Base-by-base conservation (phyloP, 2,888 invertebrate genomes). In the Archips crataeganus region DNA sequence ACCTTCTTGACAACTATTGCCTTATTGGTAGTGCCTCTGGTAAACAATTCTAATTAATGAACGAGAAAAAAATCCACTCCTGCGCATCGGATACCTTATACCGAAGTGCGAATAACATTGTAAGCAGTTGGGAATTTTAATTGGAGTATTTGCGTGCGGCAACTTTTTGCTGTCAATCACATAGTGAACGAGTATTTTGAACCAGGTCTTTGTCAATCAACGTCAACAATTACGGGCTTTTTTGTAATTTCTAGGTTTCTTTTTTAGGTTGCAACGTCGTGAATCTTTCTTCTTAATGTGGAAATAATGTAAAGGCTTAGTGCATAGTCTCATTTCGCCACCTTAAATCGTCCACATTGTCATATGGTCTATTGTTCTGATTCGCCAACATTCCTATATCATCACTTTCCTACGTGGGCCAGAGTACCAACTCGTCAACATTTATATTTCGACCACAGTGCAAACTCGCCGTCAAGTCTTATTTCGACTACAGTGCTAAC, bases 91-190 rank as follows among this genome's bases (percentile, higher is more conserved):
- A 63, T 62, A 57, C 73, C 73, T 64, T 73, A 73, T 60, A 9
- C 15, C 15, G 73, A 73, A 64, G 73, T 73, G 73, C 64, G 73
- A 73, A 69, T 49, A 64, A 73, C 73, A 69, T 61, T 73, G 73
- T 69, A 73, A 39, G 66, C 59, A 57, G 34, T 64, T n/a, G 15
- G 59, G 59, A 64, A 69, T 73, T 73, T 69, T 69, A 73, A 73
- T 73, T 73, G 73, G 64, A 8, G 70, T 57, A 64, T 70, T 64
- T 70, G 34, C 67, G 4, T n/a, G n/a, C 11, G 13, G 34, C 23
- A 2, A 32, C 32, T 42, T 54, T 57, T 57, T 57, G 57, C 11
- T 32, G 57, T 57, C 57, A 57, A 57, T 57, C 57, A 54, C 49
- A 49, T 32, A 57, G 32, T 10, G 11, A 57, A 57, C 57, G 32